These are phyloP conservation scores for Bombyx mori DNA, from an alignment of 1,140 invertebrate genomes.

Conservation along the genomic window ASM3026992v2 NC_085122.1:9025001-9025500, in stretches of 20 bases:
- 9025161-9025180: conserved; percentile 27
- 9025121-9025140: too few species aligned
- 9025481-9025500: conserved; percentile 2
- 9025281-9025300: conserved; percentile 39
- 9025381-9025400: conserved; percentile 19
- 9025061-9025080: too few species aligned
- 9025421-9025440: conserved; percentile 30
- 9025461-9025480: conserved; percentile 8
- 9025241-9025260: conserved; percentile 40
- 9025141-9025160: too few species aligned
- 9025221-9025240: conserved; percentile 32
- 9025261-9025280: conserved; percentile 38
- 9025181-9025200: conserved; percentile 17
- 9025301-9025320: conserved; percentile 49
- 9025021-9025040: neutral
- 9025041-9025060: conserved; percentile 9
- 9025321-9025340: conserved; percentile 13
- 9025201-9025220: conserved; percentile 20
- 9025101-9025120: too few species aligned
- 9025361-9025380: neutral
- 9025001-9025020: conserved; percentile 4
- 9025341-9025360: conserved; percentile 2
- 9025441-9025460: conserved; percentile 33
- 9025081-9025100: too few species aligned
- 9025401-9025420: conserved; percentile 33